A percentile compares a stretch with the other conserved stretches of the same genome.
These are phyloP conservation scores for Lithobates sylvaticus DNA, from an alignment of 2,797 vertebrate species.

Conservation along the genomic window DNA sequence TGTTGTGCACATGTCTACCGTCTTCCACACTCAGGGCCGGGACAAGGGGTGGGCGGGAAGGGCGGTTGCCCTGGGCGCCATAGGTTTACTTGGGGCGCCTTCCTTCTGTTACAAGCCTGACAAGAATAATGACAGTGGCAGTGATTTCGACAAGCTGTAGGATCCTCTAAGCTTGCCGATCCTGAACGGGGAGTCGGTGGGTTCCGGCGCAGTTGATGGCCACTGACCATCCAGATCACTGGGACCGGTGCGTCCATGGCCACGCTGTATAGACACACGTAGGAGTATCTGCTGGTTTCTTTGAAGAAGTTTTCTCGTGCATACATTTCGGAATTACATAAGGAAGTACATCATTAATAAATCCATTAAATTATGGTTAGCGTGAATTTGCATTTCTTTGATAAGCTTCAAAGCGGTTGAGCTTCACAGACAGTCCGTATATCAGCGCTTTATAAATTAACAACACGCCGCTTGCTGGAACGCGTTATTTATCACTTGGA, in stretches of 20 bases:
- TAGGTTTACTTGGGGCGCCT: no score
- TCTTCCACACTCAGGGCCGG: no score
- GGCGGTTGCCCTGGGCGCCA: no score
- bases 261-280: not conserved
- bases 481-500: not conserved
- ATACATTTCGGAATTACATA: conserved; percentile 21
- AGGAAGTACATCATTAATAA: conserved; percentile 34
- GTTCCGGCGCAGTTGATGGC: no score
- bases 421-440: not conserved
- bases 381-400: conserved; percentile 34
- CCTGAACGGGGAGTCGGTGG: no score
- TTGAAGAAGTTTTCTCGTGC: conserved; percentile 17
- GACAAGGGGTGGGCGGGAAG: no score
- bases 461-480: not conserved
- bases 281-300: not conserved
- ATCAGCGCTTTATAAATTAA: not conserved
- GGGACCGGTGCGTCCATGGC: not conserved
- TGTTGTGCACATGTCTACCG: no score
- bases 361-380: conserved; percentile 27
- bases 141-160: no score
- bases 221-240: not conserved
- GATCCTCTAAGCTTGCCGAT: no score
- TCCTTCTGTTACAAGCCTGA: no score
- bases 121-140: no score
- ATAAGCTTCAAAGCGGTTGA: conserved; percentile 22